Conservation (phyloP, 2,113 vertebrate species). For the Phyllostomus discolor region DNA sequence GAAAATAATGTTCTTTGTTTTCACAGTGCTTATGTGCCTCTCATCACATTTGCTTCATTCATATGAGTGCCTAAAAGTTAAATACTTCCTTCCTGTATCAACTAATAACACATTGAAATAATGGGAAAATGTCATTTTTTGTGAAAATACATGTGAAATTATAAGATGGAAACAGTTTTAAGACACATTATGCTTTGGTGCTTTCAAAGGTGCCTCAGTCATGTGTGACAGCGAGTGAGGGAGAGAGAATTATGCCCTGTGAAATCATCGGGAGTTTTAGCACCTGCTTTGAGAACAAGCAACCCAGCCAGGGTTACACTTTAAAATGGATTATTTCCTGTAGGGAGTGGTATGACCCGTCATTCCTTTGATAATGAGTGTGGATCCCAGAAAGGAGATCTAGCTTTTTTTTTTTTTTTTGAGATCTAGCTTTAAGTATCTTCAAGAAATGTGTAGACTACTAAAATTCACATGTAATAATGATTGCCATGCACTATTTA, state of each 20-base stretch:
- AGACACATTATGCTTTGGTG: slow-evolving; percentile 45
- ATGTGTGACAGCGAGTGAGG: slow-evolving; percentile 78
- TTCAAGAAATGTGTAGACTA: not conserved
- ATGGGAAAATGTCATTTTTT: not conserved
- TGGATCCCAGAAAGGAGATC: not conserved
- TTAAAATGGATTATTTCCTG: not conserved
- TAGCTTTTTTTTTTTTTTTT: too few species aligned
- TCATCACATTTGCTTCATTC: not conserved
- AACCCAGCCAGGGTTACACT: fast-evolving
- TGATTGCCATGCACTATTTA: not conserved
- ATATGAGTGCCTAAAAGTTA: not conserved
- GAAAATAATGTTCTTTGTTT: not conserved
- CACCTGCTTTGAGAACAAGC: slow-evolving; percentile 70
- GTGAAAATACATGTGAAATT: not conserved
- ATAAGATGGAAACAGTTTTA: not conserved
- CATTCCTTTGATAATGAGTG: not conserved
- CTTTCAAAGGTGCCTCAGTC: slow-evolving; percentile 68
- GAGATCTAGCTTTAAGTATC: not conserved
- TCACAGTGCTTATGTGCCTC: not conserved
- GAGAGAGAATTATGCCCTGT: slow-evolving; percentile 83
- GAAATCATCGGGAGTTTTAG: slow-evolving; percentile 83
- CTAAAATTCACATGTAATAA: not conserved
- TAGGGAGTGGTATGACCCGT: not conserved
- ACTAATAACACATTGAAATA: not conserved
- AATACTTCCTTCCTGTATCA: not conserved